phyloP scores from a whole-genome alignment of 2,797 vertebrate genomes.

The Acanthurus tractus region DNA sequence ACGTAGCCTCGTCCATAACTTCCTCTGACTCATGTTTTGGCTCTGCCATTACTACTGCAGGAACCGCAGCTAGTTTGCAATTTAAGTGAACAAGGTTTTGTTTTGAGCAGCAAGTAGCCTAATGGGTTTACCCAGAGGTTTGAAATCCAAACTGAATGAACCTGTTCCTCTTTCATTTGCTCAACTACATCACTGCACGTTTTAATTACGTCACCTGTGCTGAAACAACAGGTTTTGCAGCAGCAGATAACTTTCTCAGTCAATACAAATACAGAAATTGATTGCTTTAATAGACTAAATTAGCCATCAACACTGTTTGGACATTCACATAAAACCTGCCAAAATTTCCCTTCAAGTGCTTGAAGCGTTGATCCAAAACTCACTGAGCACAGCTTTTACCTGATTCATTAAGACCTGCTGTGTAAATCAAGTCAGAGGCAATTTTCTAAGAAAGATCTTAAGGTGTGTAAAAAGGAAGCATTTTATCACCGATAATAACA shows the following conservation, averaged over 20 bases:
- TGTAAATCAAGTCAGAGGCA: constrained; percentile 61
- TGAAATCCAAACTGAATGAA: not conserved
- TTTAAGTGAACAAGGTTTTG: not conserved
- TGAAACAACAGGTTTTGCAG: not conserved
- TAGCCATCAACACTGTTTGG: not conserved
- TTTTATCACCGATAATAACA: constrained; percentile 48
- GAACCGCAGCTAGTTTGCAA: not conserved
- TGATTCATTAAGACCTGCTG: constrained; percentile 60
- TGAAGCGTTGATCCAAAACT: constrained; percentile 1
- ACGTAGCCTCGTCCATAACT: not conserved
- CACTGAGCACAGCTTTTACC: constrained; percentile 20
- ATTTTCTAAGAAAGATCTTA: constrained; percentile 68
- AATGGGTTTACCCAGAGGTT: not conserved
- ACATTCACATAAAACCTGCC: not conserved
- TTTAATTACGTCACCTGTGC: not conserved
- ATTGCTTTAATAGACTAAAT: not conserved
- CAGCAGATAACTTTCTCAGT: not conserved
- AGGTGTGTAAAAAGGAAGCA: constrained; percentile 29
- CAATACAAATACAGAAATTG: not conserved
- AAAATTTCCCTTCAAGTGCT: not conserved
- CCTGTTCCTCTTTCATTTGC: not conserved
- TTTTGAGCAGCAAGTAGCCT: not conserved
- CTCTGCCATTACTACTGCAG: not conserved
- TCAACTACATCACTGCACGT: not conserved
- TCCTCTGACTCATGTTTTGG: not conserved